A percentile compares a stretch with the other conserved stretches of the same genome.
Evolutionary conservation across 2,113 vertebrate genomes (phyloP).

Genomic region (Phaethornis superciliosus): DNA sequence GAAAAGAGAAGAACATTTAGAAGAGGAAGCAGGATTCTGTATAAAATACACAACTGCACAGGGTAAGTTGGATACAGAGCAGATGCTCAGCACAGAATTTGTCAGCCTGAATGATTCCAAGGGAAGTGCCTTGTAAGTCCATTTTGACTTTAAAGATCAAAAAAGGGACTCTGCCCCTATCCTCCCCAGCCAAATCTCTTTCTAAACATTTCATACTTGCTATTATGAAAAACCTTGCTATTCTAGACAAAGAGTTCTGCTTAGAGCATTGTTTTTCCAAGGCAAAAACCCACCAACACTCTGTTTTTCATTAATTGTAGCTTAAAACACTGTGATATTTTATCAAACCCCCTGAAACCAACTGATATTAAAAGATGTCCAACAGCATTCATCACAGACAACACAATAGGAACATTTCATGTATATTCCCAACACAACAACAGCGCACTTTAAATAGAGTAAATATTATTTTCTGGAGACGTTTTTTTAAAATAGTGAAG

Average conservation of each 20-base stretch:
- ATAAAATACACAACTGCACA: background rate
- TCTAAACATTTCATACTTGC: background rate
- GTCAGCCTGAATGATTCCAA: background rate
- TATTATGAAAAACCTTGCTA: background rate
- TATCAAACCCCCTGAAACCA: background rate
- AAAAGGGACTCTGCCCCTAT: background rate
- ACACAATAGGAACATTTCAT: background rate
- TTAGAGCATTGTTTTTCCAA: background rate
- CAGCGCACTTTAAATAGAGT: background rate
- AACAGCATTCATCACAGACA: background rate
- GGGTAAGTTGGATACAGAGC: background rate
- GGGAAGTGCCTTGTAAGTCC: rapidly evolving
- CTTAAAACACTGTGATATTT: background rate
- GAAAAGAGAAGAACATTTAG: background rate
- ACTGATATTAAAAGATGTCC: background rate
- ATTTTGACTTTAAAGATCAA: rapidly evolving
- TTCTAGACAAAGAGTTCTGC: background rate
- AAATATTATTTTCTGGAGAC: background rate
- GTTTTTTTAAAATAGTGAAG: background rate
- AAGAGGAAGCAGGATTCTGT: background rate
- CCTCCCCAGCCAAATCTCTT: background rate
- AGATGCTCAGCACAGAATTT: background rate
- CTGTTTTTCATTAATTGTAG: background rate
- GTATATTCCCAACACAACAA: background rate
- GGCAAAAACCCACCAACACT: background rate